These are phyloP conservation scores for Melangyna quadrimaculata DNA, from an alignment of 2,888 invertebrate genomes.

Conservation along the genomic window DNA sequence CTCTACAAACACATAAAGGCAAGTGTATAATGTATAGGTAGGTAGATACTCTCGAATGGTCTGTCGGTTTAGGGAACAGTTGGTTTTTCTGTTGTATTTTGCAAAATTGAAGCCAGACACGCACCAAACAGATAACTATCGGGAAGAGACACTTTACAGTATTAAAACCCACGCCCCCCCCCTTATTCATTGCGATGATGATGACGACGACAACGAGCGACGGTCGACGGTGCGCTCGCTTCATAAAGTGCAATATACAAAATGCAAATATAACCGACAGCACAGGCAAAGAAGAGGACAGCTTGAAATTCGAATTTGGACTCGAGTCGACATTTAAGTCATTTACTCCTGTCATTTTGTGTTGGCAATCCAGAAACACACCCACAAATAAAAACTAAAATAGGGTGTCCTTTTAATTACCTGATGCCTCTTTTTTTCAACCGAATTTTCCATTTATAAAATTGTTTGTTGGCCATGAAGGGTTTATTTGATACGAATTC, in stretches of 20 bases:
- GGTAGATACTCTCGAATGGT: neutral
- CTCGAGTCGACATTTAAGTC: constrained; percentile 69
- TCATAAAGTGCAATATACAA: constrained; percentile 45
- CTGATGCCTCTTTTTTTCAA: neutral
- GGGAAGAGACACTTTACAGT: neutral
- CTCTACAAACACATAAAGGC: constrained; percentile 19
- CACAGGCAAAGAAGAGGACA: constrained; percentile 14
- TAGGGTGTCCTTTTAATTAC: neutral
- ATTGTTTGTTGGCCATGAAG: neutral
- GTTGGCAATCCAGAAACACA: constrained; percentile 30
- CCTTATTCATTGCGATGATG: neutral
- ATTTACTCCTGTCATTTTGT: constrained; percentile 67
- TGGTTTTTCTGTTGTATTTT: constrained; percentile 33
- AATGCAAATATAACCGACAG: constrained; percentile 58
- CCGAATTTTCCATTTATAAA: neutral
- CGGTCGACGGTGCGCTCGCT: neutral
- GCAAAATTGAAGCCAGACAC: constrained; percentile 63
- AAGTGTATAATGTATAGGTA: neutral
- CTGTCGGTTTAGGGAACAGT: constrained; percentile 6
- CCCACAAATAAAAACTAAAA: constrained; percentile 10
- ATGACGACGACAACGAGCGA: neutral
- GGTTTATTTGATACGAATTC: too few relatives aligned
- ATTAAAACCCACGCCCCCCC: neutral
- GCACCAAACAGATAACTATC: constrained; percentile 35
- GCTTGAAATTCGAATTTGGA: constrained; percentile 48